Percentiles rank a stretch among this genome's conserved stretches.
These are phyloP conservation scores for Axinella damicornis DNA, from an alignment of 37 sponge, comb jelly and placozoan species.

Conservation along the genomic window DNA sequence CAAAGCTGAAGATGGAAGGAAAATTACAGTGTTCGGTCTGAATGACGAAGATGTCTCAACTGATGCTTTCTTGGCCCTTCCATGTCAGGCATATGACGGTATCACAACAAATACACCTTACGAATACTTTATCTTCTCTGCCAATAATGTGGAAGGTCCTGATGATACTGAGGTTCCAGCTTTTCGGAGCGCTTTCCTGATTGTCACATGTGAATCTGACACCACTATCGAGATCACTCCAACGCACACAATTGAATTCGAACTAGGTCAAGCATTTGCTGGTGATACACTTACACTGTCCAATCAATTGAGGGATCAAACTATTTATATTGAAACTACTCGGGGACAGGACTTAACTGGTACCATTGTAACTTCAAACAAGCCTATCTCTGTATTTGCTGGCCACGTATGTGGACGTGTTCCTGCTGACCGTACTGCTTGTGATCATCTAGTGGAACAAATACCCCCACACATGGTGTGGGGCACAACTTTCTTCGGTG, in stretches of 20 bases:
- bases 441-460: constrained; percentile 72
- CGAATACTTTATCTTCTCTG: constrained; percentile 33
- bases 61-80: constrained; percentile 58
- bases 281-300: neutral
- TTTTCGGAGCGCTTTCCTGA: constrained; percentile 2
- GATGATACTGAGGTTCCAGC: neutral
- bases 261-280: neutral
- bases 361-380: constrained; percentile 19
- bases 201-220: constrained; percentile 32
- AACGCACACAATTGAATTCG: neutral
- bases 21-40: constrained; percentile 17
- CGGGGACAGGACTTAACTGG: constrained; percentile 77
- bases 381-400: constrained; percentile 35
- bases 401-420: constrained; percentile 65
- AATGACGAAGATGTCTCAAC: constrained; percentile 42
- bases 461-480: constrained; percentile 35
- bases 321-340: neutral
- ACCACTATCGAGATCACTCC: constrained; percentile 11
- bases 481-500: constrained; percentile 34
- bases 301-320: too few relatives aligned
- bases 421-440: constrained; percentile 35
- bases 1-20: neutral
- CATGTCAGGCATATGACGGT: neutral
- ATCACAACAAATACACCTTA: neutral
- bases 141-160: neutral